phyloP scores from a whole-genome alignment of 2,797 vertebrate species.

The Gymnopithys bicolor region DNA sequence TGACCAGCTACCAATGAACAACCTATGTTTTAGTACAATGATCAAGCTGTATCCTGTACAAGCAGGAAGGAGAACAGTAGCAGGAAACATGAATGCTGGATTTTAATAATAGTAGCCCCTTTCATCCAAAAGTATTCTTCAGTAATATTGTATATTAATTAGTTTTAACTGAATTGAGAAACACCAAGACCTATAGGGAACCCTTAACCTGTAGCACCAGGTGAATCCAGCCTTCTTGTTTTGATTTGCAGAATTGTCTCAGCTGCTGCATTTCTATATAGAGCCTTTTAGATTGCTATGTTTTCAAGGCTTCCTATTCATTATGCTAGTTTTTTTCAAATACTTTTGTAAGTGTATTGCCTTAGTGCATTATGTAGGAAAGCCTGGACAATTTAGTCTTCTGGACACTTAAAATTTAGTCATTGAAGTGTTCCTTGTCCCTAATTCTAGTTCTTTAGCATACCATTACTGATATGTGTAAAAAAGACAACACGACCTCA shows the following conservation, averaged over 20 bases:
- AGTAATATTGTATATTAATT: neutral
- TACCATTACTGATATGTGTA: fast-evolving
- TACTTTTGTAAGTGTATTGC: neutral
- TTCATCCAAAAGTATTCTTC: neutral
- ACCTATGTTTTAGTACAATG: neutral
- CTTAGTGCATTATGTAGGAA: neutral
- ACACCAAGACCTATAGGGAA: neutral
- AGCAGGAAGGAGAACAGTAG: neutral
- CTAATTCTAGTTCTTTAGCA: neutral
- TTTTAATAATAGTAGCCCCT: neutral
- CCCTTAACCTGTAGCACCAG: neutral
- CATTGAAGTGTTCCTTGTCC: neutral
- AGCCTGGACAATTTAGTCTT: neutral
- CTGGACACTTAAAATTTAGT: neutral
- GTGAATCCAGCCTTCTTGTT: neutral
- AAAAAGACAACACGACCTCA: neutral
- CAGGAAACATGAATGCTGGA: neutral
- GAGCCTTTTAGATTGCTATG: neutral
- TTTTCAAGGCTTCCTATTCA: neutral
- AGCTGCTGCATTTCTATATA: neutral
- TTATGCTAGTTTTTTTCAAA: neutral
- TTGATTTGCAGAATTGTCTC: neutral
- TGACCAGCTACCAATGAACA: neutral
- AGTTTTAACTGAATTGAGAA: neutral
- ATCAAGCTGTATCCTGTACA: neutral